These are phyloP conservation scores for Nomada goodeniana DNA, from an alignment of 2,888 invertebrate genomes.

Conservation along the genomic window DNA sequence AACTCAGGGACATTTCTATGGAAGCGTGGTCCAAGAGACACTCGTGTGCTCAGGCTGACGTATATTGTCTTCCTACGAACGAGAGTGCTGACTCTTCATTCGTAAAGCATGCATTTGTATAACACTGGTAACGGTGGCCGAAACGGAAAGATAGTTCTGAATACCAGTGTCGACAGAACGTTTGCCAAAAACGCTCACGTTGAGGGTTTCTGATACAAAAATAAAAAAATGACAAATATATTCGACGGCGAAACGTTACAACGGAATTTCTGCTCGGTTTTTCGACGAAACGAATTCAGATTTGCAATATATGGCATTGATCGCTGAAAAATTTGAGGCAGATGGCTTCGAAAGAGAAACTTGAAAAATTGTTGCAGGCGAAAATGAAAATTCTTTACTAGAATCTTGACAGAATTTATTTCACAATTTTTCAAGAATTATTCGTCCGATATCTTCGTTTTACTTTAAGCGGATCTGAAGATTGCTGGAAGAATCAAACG, in stretches of 20 bases:
- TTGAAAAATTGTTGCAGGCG: too few relatives aligned
- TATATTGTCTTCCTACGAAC: not conserved
- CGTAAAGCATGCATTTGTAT: constrained; percentile 1
- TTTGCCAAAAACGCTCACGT: not conserved
- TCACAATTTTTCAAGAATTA: too few relatives aligned
- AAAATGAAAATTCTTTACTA: too few relatives aligned
- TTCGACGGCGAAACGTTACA: not conserved
- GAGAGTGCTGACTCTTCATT: not conserved
- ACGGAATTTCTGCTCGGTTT: not conserved
- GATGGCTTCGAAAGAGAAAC: too few relatives aligned
- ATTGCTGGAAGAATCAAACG: too few relatives aligned
- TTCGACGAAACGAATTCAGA: not conserved
- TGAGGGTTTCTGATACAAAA: not conserved
- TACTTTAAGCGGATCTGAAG: too few relatives aligned
- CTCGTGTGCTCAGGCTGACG: not conserved
- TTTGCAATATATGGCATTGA: too few relatives aligned
- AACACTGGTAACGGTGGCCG: not conserved
- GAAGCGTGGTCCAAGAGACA: not conserved
- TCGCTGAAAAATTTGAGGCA: too few relatives aligned
- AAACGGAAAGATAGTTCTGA: not conserved
- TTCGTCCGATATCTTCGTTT: too few relatives aligned
- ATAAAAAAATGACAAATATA: constrained; percentile 6
- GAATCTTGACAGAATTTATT: too few relatives aligned
- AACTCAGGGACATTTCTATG: constrained; percentile 2
- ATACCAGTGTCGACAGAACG: not conserved